These are phyloP conservation scores for Arctopsyche grandis DNA, from an alignment of 1,140 invertebrate genomes.

Conservation along the genomic window DNA sequence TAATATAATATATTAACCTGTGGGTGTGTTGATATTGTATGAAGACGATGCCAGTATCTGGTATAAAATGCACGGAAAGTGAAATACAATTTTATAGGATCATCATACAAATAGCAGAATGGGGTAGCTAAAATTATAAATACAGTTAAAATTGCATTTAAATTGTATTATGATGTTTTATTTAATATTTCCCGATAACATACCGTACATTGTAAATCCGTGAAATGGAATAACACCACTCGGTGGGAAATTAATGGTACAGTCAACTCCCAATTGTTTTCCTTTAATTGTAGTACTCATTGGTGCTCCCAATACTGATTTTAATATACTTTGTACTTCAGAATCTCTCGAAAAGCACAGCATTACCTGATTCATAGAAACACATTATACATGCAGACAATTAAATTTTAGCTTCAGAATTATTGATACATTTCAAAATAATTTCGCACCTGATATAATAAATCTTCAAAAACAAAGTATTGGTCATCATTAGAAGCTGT, in stretches of 20 bases:
- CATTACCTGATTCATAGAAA: slow-evolving; percentile 72
- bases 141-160: not conserved
- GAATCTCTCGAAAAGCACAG: slow-evolving; percentile 93
- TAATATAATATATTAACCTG: slow-evolving; percentile 65
- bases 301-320: slow-evolving; percentile 70
- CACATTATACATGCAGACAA: not conserved
- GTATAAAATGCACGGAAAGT: slow-evolving; percentile 92
- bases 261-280: slow-evolving; percentile 74
- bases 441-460: slow-evolving; percentile 81
- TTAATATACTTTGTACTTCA: slow-evolving; percentile 75
- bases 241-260: slow-evolving; percentile 86
- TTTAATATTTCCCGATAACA: slow-evolving; percentile 43
- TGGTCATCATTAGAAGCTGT: slow-evolving; percentile 97
- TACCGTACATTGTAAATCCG: slow-evolving; percentile 97
- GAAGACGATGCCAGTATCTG: slow-evolving; percentile 90
- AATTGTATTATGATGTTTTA: not conserved
- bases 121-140: slow-evolving; percentile 79
- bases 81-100: slow-evolving; percentile 87
- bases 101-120: slow-evolving; percentile 93
- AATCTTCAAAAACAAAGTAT: slow-evolving; percentile 98
- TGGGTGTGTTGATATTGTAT: slow-evolving; percentile 89
- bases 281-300: slow-evolving; percentile 77
- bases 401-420: not conserved
- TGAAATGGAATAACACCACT: slow-evolving; percentile 96
- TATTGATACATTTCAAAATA: slow-evolving; percentile 56